These are phyloP conservation scores for Eurytoma californica DNA, from an alignment of 2,888 invertebrate genomes.

Conservation along the genomic window DNA sequence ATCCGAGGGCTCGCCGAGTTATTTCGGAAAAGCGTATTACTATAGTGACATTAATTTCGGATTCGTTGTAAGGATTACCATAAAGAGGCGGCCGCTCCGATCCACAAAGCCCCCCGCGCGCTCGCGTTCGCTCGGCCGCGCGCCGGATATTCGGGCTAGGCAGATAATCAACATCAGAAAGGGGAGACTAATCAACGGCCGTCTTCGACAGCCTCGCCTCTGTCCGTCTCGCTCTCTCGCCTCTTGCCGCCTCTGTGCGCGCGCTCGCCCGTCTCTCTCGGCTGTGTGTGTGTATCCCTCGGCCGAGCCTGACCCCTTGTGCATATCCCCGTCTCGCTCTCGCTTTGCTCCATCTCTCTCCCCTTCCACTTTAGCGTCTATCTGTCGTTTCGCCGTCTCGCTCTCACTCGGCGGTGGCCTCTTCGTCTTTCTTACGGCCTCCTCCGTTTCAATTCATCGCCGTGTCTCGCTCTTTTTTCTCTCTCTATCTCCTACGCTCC, in stretches of 20 bases:
- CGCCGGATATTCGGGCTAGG: conserved; percentile 50
- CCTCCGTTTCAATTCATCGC: conserved; percentile 17
- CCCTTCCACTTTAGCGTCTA: conserved; percentile 32
- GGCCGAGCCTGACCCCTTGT: conserved; percentile 5
- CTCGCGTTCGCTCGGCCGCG: conserved; percentile 7
- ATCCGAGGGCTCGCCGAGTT: conserved; percentile 37
- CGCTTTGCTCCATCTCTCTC: conserved; percentile 2
- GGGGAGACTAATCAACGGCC: conserved; percentile 58
- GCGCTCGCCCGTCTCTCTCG: conserved; percentile 25
- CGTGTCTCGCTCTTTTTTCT: not conserved
- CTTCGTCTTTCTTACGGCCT: not conserved
- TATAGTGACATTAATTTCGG: conserved; percentile 56
- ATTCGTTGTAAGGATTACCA: conserved; percentile 56
- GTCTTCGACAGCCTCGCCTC: conserved; percentile 55
- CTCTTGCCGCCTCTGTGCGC: conserved; percentile 25
- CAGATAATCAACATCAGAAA: conserved; percentile 56
- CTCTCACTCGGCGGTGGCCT: not conserved
- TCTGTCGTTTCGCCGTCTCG: conserved; percentile 14
- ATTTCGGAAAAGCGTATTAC: conserved; percentile 51
- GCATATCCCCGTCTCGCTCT: not conserved
- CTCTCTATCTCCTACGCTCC: conserved; percentile 7
- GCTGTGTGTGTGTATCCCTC: not conserved
- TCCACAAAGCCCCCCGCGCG: not conserved
- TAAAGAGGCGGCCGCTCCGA: conserved; percentile 43
- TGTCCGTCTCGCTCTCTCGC: conserved; percentile 11